Conservation (phyloP, 2,797 vertebrate species). For the Periparus ater region DNA sequence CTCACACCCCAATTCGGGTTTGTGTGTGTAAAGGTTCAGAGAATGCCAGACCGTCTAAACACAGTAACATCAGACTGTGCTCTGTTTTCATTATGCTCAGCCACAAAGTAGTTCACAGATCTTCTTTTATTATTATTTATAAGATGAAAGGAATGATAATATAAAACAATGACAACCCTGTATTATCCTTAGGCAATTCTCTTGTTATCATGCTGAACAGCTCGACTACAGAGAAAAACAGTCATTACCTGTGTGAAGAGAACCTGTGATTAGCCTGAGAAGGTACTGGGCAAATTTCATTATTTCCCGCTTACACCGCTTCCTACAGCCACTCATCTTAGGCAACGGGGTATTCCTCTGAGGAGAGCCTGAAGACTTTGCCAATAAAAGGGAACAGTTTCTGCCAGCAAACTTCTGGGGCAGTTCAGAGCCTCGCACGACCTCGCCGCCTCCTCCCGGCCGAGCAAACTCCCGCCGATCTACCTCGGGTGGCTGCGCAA, state of each 20-base stretch:
- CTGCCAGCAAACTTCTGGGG: conserved; percentile 74
- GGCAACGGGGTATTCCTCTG: conserved; percentile 65
- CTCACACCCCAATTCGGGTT: not conserved
- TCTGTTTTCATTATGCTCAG: not conserved
- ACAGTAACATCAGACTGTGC: accelerated
- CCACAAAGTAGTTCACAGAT: not conserved
- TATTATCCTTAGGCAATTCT: not conserved
- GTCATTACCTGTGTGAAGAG: conserved; percentile 91
- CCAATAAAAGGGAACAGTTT: not conserved
- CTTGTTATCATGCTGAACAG: not conserved
- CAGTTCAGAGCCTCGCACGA: conserved; percentile 68
- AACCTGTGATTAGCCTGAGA: conserved; percentile 93
- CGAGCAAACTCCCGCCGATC: conserved; percentile 26
- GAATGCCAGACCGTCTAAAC: not conserved
- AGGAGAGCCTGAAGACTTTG: conserved; percentile 55
- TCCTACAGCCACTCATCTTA: conserved; percentile 95
- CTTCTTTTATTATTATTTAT: not conserved
- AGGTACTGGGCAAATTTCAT: conserved; percentile 97
- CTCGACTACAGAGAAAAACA: conserved; percentile 42
- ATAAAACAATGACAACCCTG: not conserved
- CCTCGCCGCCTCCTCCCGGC: not conserved
- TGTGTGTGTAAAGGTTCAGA: not conserved
- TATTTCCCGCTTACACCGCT: conserved; percentile 95
- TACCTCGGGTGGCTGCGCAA: conserved; percentile 18
- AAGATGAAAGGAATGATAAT: not conserved